phyloP scores from a whole-genome alignment of 2,113 vertebrate species.

The Charina bottae region DNA sequence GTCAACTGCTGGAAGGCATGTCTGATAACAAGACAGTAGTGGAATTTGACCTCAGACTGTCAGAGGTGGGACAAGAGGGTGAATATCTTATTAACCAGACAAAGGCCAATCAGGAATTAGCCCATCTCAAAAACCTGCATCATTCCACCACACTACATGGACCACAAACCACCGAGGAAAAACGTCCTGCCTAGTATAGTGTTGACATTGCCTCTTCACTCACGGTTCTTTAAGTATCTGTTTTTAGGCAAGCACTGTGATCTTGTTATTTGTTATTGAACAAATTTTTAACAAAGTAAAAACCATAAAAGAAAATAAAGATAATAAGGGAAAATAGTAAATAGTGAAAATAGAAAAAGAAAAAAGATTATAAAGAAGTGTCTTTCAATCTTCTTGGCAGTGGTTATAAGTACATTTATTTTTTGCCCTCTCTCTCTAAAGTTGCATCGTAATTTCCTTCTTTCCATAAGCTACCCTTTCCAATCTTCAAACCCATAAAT shows the following conservation, averaged over 20 bases:
- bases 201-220: neutral
- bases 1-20: slow-evolving; percentile 84
- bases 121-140: slow-evolving; percentile 40
- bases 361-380: neutral
- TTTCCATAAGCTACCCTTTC: neutral
- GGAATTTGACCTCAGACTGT: slow-evolving; percentile 81
- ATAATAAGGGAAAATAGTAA: too few species aligned
- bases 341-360: too few species aligned
- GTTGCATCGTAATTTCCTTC: neutral
- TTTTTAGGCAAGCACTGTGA: neutral
- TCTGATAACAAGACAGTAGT: slow-evolving; percentile 79
- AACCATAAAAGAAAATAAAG: too few species aligned
- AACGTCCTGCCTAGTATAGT: neutral
- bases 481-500: neutral
- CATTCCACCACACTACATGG: fast-evolving
- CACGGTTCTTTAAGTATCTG: neutral
- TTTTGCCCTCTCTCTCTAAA: neutral
- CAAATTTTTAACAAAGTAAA: too few species aligned
- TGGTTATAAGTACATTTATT: neutral
- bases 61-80: slow-evolving; percentile 79
- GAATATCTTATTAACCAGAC: slow-evolving; percentile 79
- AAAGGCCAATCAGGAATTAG: slow-evolving; percentile 73
- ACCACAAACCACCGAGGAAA: slow-evolving; percentile 37
- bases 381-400: neutral
- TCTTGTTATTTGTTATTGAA: too few species aligned